Conservation (phyloP, 2,797 vertebrate species). For the Pseudochromis fuscus region DNA sequence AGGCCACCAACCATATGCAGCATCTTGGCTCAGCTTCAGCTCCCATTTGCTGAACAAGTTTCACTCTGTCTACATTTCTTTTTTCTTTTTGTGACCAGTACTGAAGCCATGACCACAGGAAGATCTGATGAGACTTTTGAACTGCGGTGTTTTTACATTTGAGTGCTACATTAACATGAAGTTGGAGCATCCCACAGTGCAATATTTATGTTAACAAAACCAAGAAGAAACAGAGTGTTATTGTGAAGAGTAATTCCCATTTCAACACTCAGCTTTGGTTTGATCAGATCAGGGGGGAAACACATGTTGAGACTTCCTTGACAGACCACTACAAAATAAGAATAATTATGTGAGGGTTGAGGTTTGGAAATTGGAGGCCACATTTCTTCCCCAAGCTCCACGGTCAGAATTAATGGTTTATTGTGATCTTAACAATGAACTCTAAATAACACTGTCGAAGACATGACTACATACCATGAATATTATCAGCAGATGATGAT, state of each 20-base stretch:
- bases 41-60: slow-evolving; percentile 42
- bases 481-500: not conserved
- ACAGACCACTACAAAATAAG: slow-evolving; percentile 33
- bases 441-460: not conserved
- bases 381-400: slow-evolving; percentile 23
- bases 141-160: slow-evolving; percentile 2
- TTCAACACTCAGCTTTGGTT: slow-evolving; percentile 31
- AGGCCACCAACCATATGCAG: slow-evolving; percentile 15
- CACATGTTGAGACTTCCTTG: slow-evolving; percentile 42
- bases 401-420: slow-evolving; percentile 2
- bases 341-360: slow-evolving; percentile 44
- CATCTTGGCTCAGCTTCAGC: slow-evolving; percentile 31
- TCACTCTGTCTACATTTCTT: slow-evolving; percentile 16
- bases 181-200: not conserved
- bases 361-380: slow-evolving; percentile 7
- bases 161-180: not conserved
- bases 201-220: slow-evolving; percentile 8
- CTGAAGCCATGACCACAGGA: not conserved
- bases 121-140: slow-evolving; percentile 1
- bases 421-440: not conserved
- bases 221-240: slow-evolving; percentile 28
- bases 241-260: slow-evolving; percentile 22
- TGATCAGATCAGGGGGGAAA: slow-evolving; percentile 41
- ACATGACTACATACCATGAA: not conserved
- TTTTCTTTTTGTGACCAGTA: not conserved